Percentiles rank a stretch among this genome's conserved stretches.
phyloP scores from a whole-genome alignment of 2,888 invertebrate species.

The Diabrotica balteata region DNA sequence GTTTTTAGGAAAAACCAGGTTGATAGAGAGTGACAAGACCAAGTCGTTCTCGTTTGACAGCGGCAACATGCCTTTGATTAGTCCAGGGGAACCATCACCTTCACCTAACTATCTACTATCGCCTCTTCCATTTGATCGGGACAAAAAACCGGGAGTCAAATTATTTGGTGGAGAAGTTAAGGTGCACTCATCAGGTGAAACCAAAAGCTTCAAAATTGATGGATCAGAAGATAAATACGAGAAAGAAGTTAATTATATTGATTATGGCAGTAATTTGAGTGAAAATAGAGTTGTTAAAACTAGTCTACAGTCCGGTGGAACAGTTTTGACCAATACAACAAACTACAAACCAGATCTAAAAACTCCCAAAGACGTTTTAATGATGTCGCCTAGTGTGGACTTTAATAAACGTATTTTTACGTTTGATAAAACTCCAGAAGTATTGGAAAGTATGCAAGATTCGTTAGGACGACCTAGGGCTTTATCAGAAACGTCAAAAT shows the following conservation, averaged over 20 bases:
- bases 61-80: constrained; percentile 41
- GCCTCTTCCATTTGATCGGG: constrained; percentile 50
- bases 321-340: constrained; percentile 62
- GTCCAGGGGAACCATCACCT: constrained; percentile 32
- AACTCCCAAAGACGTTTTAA: constrained; percentile 51
- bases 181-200: constrained; percentile 74
- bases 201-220: constrained; percentile 64
- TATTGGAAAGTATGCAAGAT: constrained; percentile 2
- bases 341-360: constrained; percentile 49
- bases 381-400: constrained; percentile 54
- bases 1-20: constrained; percentile 79
- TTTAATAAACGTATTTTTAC: constrained; percentile 43
- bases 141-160: constrained; percentile 62
- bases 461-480: constrained; percentile 14
- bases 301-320: constrained; percentile 83
- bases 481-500: constrained; percentile 11
- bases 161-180: constrained; percentile 83
- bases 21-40: constrained; percentile 69
- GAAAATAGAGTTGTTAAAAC: constrained; percentile 77
- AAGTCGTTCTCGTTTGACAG: constrained; percentile 60
- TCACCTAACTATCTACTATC: constrained; percentile 50
- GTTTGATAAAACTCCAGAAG: constrained; percentile 30
- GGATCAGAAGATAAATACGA: constrained; percentile 49
- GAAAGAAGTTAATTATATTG: constrained; percentile 43
- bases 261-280: constrained; percentile 54